Conservation (phyloP, 2,113 vertebrate species). For the Melanostigma gelatinosum region DNA sequence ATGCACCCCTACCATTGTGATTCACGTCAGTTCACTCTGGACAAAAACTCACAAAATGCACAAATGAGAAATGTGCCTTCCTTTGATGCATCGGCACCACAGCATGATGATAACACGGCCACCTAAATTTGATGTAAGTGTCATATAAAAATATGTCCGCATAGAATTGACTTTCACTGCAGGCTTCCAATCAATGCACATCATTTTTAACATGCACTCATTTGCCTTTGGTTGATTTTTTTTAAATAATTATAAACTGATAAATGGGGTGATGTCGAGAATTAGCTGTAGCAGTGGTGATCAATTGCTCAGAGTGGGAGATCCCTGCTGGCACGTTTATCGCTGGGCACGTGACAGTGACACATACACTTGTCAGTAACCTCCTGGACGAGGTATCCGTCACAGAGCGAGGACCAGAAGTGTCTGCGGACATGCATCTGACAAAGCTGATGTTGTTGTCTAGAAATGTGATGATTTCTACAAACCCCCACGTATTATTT, state of each 20-base stretch:
- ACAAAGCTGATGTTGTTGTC: not conserved
- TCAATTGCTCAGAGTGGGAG: not conserved
- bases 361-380: not conserved
- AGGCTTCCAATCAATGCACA: not conserved
- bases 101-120: not conserved
- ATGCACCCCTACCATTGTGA: not conserved
- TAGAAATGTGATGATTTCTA: not conserved
- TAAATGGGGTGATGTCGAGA: not conserved
- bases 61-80: not conserved
- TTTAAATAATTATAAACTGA: not conserved
- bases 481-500: not conserved
- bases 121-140: not conserved
- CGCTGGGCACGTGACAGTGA: slow-evolving; percentile 20
- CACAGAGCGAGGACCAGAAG: not conserved
- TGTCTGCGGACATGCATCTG: not conserved
- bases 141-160: not conserved
- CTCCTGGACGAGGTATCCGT: not conserved
- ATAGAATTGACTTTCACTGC: not conserved
- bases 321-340: not conserved
- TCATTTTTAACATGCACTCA: not conserved
- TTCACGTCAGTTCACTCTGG: not conserved
- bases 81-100: not conserved
- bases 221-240: not conserved
- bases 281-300: not conserved
- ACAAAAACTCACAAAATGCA: not conserved